phyloP scores from a whole-genome alignment of 2,888 invertebrate genomes.

The Meteorus colon region DNA sequence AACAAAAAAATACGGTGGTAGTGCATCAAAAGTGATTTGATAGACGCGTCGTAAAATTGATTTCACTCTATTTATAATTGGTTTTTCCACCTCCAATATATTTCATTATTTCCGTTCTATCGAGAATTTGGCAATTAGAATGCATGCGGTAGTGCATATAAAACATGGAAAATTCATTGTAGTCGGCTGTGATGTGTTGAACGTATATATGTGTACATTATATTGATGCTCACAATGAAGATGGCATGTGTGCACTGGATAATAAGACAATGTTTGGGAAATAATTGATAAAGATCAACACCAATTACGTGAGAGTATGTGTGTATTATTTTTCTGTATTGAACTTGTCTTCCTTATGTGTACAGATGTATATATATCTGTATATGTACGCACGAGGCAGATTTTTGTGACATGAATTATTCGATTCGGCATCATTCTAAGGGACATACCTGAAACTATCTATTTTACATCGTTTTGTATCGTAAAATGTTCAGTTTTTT shows the following conservation, averaged over 20 bases:
- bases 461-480: too few species aligned
- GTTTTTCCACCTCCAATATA: constrained; percentile 41
- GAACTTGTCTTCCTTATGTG: neutral
- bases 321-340: constrained; percentile 54
- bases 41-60: constrained; percentile 51
- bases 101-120: constrained; percentile 48
- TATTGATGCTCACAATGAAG: neutral
- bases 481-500: too few species aligned
- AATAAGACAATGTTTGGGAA: constrained; percentile 12
- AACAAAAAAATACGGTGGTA: constrained; percentile 1
- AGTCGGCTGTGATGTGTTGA: constrained; percentile 25
- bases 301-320: constrained; percentile 20
- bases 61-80: constrained; percentile 52
- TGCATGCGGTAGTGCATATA: constrained; percentile 38
- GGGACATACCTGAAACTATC: too few species aligned
- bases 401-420: too few species aligned
- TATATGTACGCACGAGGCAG: too few species aligned
- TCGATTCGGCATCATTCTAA: too few species aligned
- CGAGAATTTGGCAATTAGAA: neutral
- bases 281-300: constrained; percentile 15
- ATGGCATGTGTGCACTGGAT: neutral
- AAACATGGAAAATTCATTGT: constrained; percentile 32
- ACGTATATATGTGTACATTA: constrained; percentile 9
- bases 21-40: constrained; percentile 37
- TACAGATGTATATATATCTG: too few species aligned